Evolutionary conservation across 2,888 invertebrate genomes (phyloP).

Genomic region (Alviniconcha strummeri): DNA sequence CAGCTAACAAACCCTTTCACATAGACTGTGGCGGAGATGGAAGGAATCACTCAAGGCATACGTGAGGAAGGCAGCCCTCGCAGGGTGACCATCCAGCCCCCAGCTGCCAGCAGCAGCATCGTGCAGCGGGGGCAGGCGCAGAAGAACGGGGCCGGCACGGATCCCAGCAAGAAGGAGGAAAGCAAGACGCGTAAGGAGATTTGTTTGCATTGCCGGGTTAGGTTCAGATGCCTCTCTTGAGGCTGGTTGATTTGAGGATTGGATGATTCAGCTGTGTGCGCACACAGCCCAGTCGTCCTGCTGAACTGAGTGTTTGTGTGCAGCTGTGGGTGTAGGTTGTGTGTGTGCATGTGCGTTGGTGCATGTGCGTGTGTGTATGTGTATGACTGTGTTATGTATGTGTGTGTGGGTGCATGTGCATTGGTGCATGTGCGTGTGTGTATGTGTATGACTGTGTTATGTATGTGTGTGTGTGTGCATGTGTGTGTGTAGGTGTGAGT

Average conservation of each 20-base stretch:
- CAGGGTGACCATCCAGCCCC: conserved; percentile 55
- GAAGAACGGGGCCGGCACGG: not conserved
- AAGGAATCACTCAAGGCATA: conserved; percentile 70
- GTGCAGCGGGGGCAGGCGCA: not conserved
- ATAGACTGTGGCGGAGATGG: conserved; percentile 72
- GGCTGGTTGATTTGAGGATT: too few relatives aligned
- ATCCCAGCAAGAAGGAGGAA: conserved; percentile 9
- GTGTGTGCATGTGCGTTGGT: not conserved
- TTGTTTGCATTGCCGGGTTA: too few relatives aligned
- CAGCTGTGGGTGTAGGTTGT: not conserved
- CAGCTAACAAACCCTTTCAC: too few relatives aligned
- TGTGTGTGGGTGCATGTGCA: not conserved
- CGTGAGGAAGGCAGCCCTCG: conserved; percentile 55
- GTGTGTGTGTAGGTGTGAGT: not conserved
- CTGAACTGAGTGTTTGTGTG: not conserved
- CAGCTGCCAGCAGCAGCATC: conserved; percentile 25
- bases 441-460: not conserved
- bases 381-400: not conserved
- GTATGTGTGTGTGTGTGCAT: not conserved
- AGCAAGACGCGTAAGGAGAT: not conserved
- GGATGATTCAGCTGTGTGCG: not conserved
- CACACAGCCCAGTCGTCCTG: too few relatives aligned
- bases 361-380: not conserved
- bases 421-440: not conserved
- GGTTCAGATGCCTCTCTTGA: too few relatives aligned